These are phyloP conservation scores for Coenonympha arcania DNA, from an alignment of 2,888 invertebrate genomes.

Conservation along the genomic window DNA sequence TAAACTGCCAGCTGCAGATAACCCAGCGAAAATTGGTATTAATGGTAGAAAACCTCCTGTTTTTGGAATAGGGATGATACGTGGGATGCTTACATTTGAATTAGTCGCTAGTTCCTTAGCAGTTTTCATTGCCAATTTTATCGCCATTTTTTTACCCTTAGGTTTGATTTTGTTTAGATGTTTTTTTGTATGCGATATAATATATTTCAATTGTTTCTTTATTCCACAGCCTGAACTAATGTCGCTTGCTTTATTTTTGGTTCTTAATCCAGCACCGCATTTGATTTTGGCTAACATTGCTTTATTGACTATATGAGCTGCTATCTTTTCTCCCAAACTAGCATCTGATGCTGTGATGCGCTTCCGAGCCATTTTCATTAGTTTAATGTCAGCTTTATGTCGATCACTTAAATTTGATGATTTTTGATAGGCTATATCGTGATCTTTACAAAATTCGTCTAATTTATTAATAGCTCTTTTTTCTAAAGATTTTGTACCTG, in stretches of 20 bases:
- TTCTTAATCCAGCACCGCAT: not conserved
- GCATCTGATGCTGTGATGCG: no score
- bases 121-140: not conserved
- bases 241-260: not conserved
- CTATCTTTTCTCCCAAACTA: no score
- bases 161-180: not conserved
- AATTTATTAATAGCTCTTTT: not conserved
- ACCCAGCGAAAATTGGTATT: conserved; percentile 42
- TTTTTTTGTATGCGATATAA: not conserved
- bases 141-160: not conserved
- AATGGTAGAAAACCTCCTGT: conserved; percentile 39
- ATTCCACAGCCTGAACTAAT: not conserved
- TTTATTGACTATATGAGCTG: no score
- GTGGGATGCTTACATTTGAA: not conserved
- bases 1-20: conserved; percentile 39
- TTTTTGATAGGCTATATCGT: not conserved
- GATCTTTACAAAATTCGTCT: not conserved
- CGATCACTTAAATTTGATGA: not conserved
- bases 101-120: not conserved
- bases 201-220: not conserved
- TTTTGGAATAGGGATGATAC: conserved; percentile 40
- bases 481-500: not conserved
- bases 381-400: not conserved
- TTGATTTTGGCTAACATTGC: not conserved
- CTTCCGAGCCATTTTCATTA: not conserved